Base-by-base conservation (phyloP, 2,888 invertebrate genomes). In the Diplolepis rosae region DNA sequence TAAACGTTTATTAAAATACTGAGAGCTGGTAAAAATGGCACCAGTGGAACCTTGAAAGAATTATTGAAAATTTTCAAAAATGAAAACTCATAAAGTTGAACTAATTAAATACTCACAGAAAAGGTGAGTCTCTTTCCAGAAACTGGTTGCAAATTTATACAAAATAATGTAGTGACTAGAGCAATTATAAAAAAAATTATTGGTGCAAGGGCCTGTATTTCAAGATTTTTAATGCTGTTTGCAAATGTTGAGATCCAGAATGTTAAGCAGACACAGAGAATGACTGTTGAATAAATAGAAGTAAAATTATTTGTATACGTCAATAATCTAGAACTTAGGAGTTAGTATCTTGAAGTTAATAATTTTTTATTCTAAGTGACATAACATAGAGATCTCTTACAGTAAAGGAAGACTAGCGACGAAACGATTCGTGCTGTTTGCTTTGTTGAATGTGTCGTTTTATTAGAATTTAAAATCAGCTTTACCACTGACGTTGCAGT, bases 1-100 rank as follows among this genome's bases (percentile, higher is more conserved):
- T 93, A 94, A 4, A 96, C 92, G 84, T 96, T 96, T 83, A 94
- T 92, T 77, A 95, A 90, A 73, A 96, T 95, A 81, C 96, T 95
- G 22, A 94, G 85, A 0, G 94, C 94, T 0, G 96, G 96, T 66
- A 96, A 85, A 30, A 94, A 89, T 0, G 96, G 96, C 65, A 96
- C 95, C 88, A 94, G 90, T 0, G 96, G 96, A 32, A 96, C 96
- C 77, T 93, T 93, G 86, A 95, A 96, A 71, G 7, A 27, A 69
- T 51, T 2, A n/a, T 48, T 11, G 22, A 39, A 6, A 66, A 45
- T 22, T 54, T 52, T 52, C 67, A 66, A 32, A 3, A 13, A n/a
- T 15, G 13, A 5, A 7, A 3, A 1, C 15, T 15, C 2, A 18
- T 30, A 13, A 69, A 22, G 7, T 28, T 18, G 45, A 22, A 32